Conservation (phyloP, 2,888 invertebrate species). For the Apamea sordens region DNA sequence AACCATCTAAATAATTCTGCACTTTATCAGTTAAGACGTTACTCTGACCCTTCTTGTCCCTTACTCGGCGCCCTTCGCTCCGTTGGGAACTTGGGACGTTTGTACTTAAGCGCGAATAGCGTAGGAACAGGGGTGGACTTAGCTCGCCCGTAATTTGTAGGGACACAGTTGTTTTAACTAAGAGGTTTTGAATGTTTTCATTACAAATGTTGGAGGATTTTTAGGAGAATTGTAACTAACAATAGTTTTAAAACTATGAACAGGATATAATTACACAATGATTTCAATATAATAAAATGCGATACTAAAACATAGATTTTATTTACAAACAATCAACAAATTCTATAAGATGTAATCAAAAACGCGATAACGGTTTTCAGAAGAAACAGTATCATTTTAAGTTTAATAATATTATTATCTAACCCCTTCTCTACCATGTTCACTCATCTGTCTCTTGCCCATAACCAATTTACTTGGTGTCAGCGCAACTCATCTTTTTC, state of each 20-base stretch:
- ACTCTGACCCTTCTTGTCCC: slow-evolving; percentile 57
- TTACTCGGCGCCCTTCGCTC: slow-evolving; percentile 20
- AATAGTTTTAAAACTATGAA: not conserved
- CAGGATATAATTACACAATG: not conserved
- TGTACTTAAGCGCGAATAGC: slow-evolving; percentile 35
- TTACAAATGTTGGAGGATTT: slow-evolving; percentile 16
- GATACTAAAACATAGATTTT: too few relatives aligned
- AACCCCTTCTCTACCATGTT: too few relatives aligned
- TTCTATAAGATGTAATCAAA: not conserved
- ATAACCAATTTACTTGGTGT: too few relatives aligned
- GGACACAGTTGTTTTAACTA: slow-evolving; percentile 45
- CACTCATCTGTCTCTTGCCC: too few relatives aligned
- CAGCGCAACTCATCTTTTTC: too few relatives aligned
- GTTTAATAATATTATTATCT: too few relatives aligned
- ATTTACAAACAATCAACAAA: not conserved
- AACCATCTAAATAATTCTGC: slow-evolving; percentile 61
- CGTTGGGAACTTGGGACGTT: slow-evolving; percentile 34
- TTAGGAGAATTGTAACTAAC: not conserved
- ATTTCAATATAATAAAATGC: not conserved
- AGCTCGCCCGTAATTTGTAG: slow-evolving; percentile 23
- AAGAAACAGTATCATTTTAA: slow-evolving; percentile 7
- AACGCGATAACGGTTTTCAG: not conserved
- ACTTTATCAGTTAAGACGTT: slow-evolving; percentile 61
- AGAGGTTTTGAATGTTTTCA: slow-evolving; percentile 45
- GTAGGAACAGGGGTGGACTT: slow-evolving; percentile 11